These are phyloP conservation scores for Coracias cyanogaster DNA, from an alignment of 2,797 vertebrate genomes.

Conservation along the genomic window DNA sequence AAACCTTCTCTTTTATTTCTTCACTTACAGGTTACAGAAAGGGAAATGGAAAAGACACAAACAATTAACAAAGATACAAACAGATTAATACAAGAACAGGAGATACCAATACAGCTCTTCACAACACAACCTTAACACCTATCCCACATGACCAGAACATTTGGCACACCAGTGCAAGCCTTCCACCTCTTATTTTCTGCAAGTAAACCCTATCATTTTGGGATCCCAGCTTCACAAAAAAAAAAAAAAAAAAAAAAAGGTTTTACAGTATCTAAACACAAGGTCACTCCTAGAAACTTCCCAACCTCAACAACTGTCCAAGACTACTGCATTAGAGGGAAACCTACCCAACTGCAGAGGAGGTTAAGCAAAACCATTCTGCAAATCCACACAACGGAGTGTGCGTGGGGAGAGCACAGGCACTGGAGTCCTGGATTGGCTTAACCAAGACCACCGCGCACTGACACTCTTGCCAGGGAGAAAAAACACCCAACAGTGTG, in stretches of 20 bases:
- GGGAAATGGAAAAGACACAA: background rate
- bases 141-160: background rate
- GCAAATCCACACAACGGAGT: background rate
- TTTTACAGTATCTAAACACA: background rate
- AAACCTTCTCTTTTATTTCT: constrained; percentile 3
- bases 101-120: background rate
- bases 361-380: constrained; percentile 9
- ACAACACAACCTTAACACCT: background rate
- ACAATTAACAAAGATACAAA: background rate
- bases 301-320: background rate
- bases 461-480: background rate
- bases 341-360: background rate
- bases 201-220: background rate
- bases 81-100: background rate
- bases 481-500: background rate
- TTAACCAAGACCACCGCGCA: background rate
- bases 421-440: background rate
- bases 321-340: background rate
- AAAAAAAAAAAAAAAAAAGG: accelerated
- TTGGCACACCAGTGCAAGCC: background rate
- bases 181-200: background rate
- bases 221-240: background rate
- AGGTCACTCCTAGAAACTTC: background rate
- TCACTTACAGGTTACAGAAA: constrained; percentile 10
- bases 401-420: background rate